These are phyloP conservation scores for Parelbella ahira DNA, from an alignment of 2,888 invertebrate genomes.

Conservation along the genomic window DNA sequence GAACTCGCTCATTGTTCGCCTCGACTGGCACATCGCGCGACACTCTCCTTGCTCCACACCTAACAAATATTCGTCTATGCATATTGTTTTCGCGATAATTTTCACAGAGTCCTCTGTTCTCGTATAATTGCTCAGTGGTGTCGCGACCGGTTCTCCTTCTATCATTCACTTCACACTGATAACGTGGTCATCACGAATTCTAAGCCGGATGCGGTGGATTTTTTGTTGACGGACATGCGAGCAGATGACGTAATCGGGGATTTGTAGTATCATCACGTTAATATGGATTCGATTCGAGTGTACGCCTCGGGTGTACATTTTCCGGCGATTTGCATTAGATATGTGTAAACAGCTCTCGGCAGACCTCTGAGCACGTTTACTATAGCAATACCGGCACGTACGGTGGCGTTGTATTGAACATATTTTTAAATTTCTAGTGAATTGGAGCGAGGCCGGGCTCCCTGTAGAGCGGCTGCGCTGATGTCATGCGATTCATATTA, in stretches of 20 bases:
- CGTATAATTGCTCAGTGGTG: slow-evolving; percentile 33
- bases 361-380: slow-evolving; percentile 26
- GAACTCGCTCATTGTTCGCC: slow-evolving; percentile 56
- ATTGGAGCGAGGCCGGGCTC: slow-evolving; percentile 42
- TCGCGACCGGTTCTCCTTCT: slow-evolving; percentile 39
- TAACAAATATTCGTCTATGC: slow-evolving; percentile 50
- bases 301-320: slow-evolving; percentile 27
- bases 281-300: slow-evolving; percentile 27
- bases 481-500: slow-evolving; percentile 29
- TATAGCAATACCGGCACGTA: slow-evolving; percentile 21
- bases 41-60: slow-evolving; percentile 49
- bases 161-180: slow-evolving; percentile 40
- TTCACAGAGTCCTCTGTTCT: slow-evolving; percentile 51
- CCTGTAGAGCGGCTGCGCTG: slow-evolving; percentile 14
- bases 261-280: slow-evolving; percentile 46
- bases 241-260: slow-evolving; percentile 57
- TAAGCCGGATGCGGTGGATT: slow-evolving; percentile 61
- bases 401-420: slow-evolving; percentile 30
- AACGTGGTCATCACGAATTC: slow-evolving; percentile 48
- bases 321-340: slow-evolving; percentile 31
- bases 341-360: slow-evolving; percentile 30
- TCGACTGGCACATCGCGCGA: slow-evolving; percentile 42
- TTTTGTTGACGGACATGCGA: slow-evolving; percentile 51
- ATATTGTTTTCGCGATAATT: slow-evolving; percentile 52
- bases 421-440: slow-evolving; percentile 34